These are phyloP conservation scores for Sterna hirundo DNA, from an alignment of 2,113 vertebrate species.

Conservation along the genomic window DNA sequence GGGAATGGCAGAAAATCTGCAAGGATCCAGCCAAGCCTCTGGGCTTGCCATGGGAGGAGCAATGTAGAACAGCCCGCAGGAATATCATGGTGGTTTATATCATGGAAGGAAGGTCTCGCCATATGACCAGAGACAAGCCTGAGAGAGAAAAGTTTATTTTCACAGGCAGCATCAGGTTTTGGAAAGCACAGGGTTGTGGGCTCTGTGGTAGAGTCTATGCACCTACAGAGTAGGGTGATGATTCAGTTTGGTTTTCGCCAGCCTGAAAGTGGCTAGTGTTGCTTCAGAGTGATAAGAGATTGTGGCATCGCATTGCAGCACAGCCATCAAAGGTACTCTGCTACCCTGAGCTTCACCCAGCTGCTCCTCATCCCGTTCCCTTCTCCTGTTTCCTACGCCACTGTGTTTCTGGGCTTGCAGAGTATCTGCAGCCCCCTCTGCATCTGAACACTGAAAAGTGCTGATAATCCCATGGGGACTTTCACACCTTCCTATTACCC, in stretches of 20 bases:
- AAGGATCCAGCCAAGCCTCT: neutral
- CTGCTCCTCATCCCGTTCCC: neutral
- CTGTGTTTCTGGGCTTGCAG: no score
- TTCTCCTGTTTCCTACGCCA: neutral
- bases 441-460: neutral
- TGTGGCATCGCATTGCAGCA: rapidly evolving
- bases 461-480: neutral
- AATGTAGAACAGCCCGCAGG: rapidly evolving
- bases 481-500: neutral
- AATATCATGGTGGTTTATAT: rapidly evolving
- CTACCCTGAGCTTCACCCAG: neutral
- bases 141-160: neutral
- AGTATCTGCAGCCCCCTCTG: neutral
- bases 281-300: neutral
- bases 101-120: rapidly evolving
- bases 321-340: no score
- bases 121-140: no score
- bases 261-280: neutral
- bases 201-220: neutral
- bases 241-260: neutral
- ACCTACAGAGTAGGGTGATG: neutral
- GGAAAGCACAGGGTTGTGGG: rapidly evolving
- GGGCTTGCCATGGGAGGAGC: neutral
- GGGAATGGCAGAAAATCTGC: neutral
- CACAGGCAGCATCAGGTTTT: neutral